A percentile compares a stretch with the other conserved stretches of the same genome.
phyloP scores from a whole-genome alignment of 2,113 vertebrate species.

The Chaenocephalus aceratus region DNA sequence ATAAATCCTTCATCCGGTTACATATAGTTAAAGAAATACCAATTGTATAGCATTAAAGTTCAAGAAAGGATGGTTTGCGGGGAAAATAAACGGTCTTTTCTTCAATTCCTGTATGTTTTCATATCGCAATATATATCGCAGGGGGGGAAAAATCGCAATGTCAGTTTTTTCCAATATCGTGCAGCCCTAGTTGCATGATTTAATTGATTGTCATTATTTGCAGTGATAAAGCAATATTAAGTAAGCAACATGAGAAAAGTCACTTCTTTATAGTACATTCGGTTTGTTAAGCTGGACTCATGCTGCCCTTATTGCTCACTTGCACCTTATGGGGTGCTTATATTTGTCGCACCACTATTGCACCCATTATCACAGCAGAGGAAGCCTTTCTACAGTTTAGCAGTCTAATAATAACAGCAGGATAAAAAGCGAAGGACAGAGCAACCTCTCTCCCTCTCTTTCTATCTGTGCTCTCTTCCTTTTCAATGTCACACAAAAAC shows the following conservation, averaged over 20 bases:
- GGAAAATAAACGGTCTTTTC: no score
- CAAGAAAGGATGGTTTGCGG: no score
- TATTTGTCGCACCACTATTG: neutral
- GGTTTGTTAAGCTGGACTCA: neutral
- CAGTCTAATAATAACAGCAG: constrained; percentile 32
- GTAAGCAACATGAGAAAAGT: neutral
- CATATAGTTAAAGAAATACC: no score
- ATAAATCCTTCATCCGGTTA: no score
- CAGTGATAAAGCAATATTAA: neutral
- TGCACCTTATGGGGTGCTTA: constrained; percentile 5
- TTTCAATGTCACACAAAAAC: constrained; percentile 38
- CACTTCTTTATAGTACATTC: neutral
- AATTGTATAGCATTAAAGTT: no score
- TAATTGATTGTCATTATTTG: neutral
- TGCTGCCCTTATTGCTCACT: neutral
- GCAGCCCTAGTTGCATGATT: no score
- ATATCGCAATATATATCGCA: no score
- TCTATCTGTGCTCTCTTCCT: constrained; percentile 12
- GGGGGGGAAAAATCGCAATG: no score
- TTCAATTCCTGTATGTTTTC: no score
- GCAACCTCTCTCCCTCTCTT: constrained; percentile 15
- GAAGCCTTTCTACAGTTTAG: constrained; percentile 11
- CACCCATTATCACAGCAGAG: neutral
- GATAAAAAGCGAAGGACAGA: constrained; percentile 27
- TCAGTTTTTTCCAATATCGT: no score